Conservation (phyloP, 2,797 vertebrate species). For the Diceros bicornis region DNA sequence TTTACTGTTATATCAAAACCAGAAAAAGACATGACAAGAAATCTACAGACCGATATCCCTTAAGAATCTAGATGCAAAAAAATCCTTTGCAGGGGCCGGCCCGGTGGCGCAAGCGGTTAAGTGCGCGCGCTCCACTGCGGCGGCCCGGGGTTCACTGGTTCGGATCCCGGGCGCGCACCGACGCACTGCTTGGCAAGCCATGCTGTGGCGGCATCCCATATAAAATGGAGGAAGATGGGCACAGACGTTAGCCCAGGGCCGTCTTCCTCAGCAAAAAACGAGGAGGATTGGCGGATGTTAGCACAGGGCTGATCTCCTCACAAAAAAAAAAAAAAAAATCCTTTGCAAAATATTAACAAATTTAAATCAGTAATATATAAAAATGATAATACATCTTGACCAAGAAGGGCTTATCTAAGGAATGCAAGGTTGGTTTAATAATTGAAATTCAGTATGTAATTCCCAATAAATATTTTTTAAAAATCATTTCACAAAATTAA, state of each 20-base stretch:
- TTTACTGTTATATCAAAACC: background rate
- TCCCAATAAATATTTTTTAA: background rate
- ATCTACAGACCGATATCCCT: background rate
- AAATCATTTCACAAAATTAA: background rate
- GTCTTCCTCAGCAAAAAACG: no score
- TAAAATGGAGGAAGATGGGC: no score
- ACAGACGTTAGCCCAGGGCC: no score
- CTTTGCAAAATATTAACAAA: background rate
- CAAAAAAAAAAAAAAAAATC: background rate
- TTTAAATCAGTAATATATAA: background rate
- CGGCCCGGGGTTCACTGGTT: no score
- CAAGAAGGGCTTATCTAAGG: background rate
- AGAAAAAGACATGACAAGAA: background rate
- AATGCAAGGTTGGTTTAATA: background rate
- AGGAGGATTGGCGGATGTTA: no score
- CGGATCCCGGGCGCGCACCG: no score
- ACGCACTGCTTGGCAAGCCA: no score
- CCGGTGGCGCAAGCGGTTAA: no score
- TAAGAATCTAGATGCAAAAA: background rate
- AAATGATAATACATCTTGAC: background rate
- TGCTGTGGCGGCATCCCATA: no score
- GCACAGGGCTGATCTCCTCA: no score
- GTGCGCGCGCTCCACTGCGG: no score
- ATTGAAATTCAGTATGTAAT: background rate
- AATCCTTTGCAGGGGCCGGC: background rate